These are phyloP conservation scores for Diaprepes abbreviatus DNA, from an alignment of 2,888 invertebrate genomes.

Conservation along the genomic window DNA sequence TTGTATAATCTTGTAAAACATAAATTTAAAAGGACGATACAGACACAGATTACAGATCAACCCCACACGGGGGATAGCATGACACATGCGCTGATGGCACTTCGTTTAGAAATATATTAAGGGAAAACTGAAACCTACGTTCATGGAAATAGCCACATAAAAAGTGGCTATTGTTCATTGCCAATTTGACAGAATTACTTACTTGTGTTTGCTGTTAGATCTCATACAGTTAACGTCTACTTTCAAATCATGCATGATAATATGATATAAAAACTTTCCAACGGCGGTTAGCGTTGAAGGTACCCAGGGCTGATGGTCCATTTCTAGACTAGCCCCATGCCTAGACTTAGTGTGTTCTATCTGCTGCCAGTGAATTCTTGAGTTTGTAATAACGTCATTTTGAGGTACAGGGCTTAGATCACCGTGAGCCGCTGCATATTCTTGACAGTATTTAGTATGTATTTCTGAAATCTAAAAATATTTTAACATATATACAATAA, in stretches of 20 bases:
- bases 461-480: slow-evolving; percentile 57
- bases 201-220: slow-evolving; percentile 68
- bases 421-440: slow-evolving; percentile 56
- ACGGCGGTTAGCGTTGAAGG: slow-evolving; percentile 74
- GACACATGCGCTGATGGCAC: no score
- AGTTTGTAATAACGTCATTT: slow-evolving; percentile 66
- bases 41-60: no score
- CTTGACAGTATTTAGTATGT: slow-evolving; percentile 62
- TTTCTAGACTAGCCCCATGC: slow-evolving; percentile 59
- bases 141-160: no score
- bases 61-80: no score
- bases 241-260: slow-evolving; percentile 88
- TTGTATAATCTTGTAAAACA: no score
- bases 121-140: no score
- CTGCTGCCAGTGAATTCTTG: slow-evolving; percentile 82
- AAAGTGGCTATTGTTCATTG: no score
- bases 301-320: slow-evolving; percentile 76
- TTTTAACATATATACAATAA: no score
- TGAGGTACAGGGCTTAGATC: slow-evolving; percentile 58
- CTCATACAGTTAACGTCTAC: slow-evolving; percentile 82
- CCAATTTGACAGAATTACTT: no score
- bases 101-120: no score
- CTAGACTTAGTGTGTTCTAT: slow-evolving; percentile 68
- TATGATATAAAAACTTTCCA: slow-evolving; percentile 89
- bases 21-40: no score